phyloP scores from a whole-genome alignment of 2,797 vertebrate species.

The Platalea minor region DNA sequence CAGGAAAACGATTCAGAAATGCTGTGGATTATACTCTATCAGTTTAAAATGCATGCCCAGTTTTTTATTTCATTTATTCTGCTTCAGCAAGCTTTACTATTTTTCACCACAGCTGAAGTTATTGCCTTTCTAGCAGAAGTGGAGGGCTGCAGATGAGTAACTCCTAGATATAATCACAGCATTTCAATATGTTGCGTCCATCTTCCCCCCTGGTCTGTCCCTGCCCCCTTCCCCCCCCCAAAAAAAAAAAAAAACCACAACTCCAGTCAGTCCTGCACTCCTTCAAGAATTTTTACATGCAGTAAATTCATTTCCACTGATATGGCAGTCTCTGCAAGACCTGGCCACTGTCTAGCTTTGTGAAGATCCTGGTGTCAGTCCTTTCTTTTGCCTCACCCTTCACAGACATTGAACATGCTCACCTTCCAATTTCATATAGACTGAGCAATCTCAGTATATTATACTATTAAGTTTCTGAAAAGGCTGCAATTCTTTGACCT shows the following conservation, averaged over 20 bases:
- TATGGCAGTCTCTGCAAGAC: neutral
- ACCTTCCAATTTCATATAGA: neutral
- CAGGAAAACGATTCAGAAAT: neutral
- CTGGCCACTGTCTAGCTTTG: neutral
- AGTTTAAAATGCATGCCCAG: neutral
- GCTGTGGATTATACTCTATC: neutral
- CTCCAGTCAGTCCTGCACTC: neutral
- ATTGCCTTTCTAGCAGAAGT: neutral
- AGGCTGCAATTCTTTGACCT: neutral
- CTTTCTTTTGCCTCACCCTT: neutral
- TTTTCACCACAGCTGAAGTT: neutral
- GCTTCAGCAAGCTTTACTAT: neutral
- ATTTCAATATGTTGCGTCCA: neutral
- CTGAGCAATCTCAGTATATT: neutral
- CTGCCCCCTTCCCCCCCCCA: rapidly evolving
- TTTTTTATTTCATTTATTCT: neutral
- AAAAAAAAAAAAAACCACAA: neutral
- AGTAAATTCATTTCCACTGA: neutral
- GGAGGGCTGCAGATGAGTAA: neutral
- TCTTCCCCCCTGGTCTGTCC: neutral
- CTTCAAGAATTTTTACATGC: neutral
- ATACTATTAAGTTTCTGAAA: neutral
- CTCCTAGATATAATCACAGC: neutral
- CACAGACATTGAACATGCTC: neutral
- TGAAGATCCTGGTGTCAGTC: neutral